Percentiles rank a stretch among this genome's conserved stretches.
Evolutionary conservation across 2,888 invertebrate genomes (phyloP).

Genomic region (Lottia scabra): DNA sequence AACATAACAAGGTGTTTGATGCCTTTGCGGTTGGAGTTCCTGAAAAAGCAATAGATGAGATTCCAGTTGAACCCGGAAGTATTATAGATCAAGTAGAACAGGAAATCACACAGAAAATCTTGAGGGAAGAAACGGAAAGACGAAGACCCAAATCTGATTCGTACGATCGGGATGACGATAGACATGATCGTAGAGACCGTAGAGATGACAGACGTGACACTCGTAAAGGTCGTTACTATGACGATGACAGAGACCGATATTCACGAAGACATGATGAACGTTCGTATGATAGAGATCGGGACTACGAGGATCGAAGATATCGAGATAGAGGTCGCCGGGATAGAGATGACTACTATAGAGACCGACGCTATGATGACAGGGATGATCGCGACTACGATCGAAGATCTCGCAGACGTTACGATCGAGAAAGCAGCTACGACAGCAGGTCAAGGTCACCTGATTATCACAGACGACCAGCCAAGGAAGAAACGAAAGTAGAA

Average conservation of each 20-base stretch:
- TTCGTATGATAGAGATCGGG: slow-evolving; percentile 12
- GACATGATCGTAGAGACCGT: slow-evolving; percentile 15
- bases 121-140: slow-evolving; percentile 16
- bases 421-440: slow-evolving; percentile 5
- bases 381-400: neutral
- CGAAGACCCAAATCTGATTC: slow-evolving; percentile 9
- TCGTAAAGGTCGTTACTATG: slow-evolving; percentile 28
- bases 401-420: slow-evolving; percentile 4
- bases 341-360: slow-evolving; percentile 18
- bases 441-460: slow-evolving; percentile 15
- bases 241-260: slow-evolving; percentile 28
- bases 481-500: neutral
- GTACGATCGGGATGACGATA: slow-evolving; percentile 28
- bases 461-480: slow-evolving; percentile 11
- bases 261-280: slow-evolving; percentile 20
- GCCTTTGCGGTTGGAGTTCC: neutral
- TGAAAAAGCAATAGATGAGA: neutral
- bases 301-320: slow-evolving; percentile 5
- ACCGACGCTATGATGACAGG: slow-evolving; percentile 18
- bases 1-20: neutral
- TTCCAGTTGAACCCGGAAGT: slow-evolving; percentile 8
- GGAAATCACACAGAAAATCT: slow-evolving; percentile 23
- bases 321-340: slow-evolving; percentile 26
- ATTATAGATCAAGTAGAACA: slow-evolving; percentile 24
- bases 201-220: slow-evolving; percentile 17